Conservation (phyloP, 2,113 vertebrate species). For the Chrysochloris asiatica region DNA sequence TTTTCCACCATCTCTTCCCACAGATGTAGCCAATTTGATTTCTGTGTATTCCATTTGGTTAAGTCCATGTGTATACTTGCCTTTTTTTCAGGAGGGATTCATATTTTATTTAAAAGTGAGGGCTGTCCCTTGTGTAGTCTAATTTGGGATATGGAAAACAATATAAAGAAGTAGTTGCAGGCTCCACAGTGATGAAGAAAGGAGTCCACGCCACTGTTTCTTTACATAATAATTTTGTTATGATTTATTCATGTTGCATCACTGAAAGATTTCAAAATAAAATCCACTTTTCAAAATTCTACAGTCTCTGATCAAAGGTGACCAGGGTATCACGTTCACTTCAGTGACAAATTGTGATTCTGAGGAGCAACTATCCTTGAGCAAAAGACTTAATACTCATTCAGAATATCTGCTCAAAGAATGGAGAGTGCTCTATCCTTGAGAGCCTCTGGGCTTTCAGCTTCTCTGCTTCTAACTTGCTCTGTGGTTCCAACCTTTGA, state of each 20-base stretch:
- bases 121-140: slow-evolving; percentile 60
- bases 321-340: not conserved
- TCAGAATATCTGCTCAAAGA: slow-evolving; percentile 93
- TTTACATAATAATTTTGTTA: slow-evolving; percentile 56
- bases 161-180: not conserved
- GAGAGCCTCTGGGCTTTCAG: slow-evolving; percentile 94
- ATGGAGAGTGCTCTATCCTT: slow-evolving; percentile 95
- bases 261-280: slow-evolving; percentile 59
- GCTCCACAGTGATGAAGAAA: not conserved
- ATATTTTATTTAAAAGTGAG: slow-evolving; percentile 87
- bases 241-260: slow-evolving; percentile 50
- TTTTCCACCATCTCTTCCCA: no score
- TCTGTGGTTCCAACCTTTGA: slow-evolving; percentile 94
- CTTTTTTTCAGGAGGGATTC: no score
- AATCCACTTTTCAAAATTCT: not conserved
- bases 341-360: no score
- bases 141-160: not conserved
- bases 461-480: slow-evolving; percentile 95
- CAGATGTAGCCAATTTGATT: no score
- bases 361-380: not conserved
- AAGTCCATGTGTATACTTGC: no score
- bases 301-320: slow-evolving; percentile 5
- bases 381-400: slow-evolving; percentile 88
- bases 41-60: no score
- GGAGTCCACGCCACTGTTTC: slow-evolving; percentile 38